Percentiles rank a stretch among this genome's conserved stretches.
These are phyloP conservation scores for Proteles cristata DNA, from an alignment of 2,113 vertebrate genomes.

Conservation along the genomic window DNA sequence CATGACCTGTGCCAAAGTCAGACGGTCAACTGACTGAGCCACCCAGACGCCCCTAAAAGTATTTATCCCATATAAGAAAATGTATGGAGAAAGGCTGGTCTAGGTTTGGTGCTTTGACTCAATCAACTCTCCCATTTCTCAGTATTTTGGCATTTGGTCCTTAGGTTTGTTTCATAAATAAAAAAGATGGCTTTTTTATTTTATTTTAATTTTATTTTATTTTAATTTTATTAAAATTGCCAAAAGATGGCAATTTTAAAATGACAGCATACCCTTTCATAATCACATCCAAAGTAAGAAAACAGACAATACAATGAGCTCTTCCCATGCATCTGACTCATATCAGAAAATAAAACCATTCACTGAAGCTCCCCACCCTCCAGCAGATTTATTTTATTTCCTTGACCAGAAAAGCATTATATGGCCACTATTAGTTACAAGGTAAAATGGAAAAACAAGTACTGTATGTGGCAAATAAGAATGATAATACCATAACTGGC, in stretches of 20 bases:
- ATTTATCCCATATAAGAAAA: not conserved
- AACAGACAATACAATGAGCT: not conserved
- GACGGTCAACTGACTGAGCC: no score
- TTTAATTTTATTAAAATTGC: no score
- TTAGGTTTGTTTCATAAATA: not conserved
- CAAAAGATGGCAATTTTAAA: constrained; percentile 3
- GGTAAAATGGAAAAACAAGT: not conserved
- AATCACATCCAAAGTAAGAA: not conserved
- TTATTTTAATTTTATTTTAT: no score
- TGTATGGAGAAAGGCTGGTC: not conserved
- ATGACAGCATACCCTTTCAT: not conserved
- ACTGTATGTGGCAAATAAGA: not conserved
- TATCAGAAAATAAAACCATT: not conserved
- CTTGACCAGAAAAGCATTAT: not conserved
- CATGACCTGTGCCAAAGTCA: no score
- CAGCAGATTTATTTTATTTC: not conserved
- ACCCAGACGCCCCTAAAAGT: no score
- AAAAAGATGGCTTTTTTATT: not conserved
- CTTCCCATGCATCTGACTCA: not conserved
- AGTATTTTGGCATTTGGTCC: not conserved
- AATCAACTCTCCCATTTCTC: not conserved
- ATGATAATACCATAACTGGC: not conserved
- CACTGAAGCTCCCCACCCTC: not conserved
- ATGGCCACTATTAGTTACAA: not conserved
- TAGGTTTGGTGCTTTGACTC: not conserved